These are phyloP conservation scores for Lagodon rhomboides DNA, from an alignment of 2,797 vertebrate species.

Conservation along the genomic window DNA sequence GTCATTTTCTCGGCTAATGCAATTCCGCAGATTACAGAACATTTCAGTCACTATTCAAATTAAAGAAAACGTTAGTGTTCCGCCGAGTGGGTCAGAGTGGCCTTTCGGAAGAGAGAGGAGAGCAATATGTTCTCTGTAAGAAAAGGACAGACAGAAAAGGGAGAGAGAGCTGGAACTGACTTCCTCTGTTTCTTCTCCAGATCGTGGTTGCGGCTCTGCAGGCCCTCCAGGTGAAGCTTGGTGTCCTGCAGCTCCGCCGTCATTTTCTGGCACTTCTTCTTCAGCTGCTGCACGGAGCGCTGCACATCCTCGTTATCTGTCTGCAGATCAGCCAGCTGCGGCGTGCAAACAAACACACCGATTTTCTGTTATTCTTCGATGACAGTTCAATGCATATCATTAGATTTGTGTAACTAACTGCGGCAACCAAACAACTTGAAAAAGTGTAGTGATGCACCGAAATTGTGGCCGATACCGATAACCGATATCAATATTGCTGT, in stretches of 20 bases:
- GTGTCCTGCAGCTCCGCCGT: conserved; percentile 96
- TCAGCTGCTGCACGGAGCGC: conserved; percentile 93
- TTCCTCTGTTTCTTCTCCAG: conserved; percentile 99
- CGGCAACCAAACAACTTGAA: not conserved
- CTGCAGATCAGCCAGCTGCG: conserved; percentile 92
- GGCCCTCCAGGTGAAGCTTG: conserved; percentile 96
- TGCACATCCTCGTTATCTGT: conserved; percentile 95
- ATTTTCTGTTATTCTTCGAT: conserved; percentile 19
- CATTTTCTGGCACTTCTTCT: conserved; percentile 95
- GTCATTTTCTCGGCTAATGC: conserved; percentile 82
- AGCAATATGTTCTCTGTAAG: conserved; percentile 32
- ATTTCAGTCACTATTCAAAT: conserved; percentile 78
- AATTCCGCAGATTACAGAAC: conserved; percentile 81
- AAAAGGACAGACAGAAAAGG: not conserved
- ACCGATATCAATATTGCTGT: no score
- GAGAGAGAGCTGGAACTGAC: conserved; percentile 80
- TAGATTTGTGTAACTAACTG: conserved; percentile 24
- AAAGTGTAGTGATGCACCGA: no score
- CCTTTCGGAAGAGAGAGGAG: conserved; percentile 40
- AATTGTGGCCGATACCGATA: no score
- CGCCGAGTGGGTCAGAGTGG: conserved; percentile 45
- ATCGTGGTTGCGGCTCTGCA: conserved; percentile 97
- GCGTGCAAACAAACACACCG: conserved; percentile 59
- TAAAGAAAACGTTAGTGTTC: conserved; percentile 71
- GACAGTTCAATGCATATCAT: conserved; percentile 27